phyloP scores from a whole-genome alignment of 2,797 vertebrate species.

The Vultur gryphus region DNA sequence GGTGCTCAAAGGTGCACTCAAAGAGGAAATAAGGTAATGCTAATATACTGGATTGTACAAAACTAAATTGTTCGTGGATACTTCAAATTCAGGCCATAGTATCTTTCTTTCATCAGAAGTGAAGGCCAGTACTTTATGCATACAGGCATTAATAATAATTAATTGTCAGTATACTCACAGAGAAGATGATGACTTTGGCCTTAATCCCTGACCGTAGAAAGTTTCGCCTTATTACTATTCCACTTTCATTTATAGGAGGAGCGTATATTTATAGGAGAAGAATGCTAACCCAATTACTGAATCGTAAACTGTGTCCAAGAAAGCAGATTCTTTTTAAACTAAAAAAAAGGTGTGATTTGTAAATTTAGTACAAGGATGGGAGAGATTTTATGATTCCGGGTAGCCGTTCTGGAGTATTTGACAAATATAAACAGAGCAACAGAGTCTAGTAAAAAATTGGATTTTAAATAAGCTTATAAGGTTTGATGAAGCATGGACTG shows the following conservation, averaged over 20 bases:
- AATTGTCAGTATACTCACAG: not conserved
- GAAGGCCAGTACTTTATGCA: not conserved
- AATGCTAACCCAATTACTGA: not conserved
- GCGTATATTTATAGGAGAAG: not conserved
- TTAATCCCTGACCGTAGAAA: not conserved
- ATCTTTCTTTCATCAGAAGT: not conserved
- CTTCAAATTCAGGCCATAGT: not conserved
- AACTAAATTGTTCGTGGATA: not conserved
- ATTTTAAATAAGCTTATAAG: not conserved
- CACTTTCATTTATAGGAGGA: not conserved
- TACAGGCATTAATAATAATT: not conserved
- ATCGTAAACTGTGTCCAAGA: not conserved
- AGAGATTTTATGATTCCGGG: not conserved
- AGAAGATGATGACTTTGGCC: not conserved
- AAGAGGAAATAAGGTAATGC: not conserved
- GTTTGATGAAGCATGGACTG: not conserved
- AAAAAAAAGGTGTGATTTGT: not conserved
- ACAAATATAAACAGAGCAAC: not conserved
- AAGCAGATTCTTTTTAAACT: not conserved
- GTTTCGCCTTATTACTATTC: not conserved
- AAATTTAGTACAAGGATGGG: not conserved
- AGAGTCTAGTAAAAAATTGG: not conserved
- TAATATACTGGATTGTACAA: not conserved
- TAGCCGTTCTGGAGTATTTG: not conserved
- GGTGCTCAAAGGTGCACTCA: not conserved